Conservation (phyloP, 2,888 invertebrate species). For the Hanleya hanleyi region DNA sequence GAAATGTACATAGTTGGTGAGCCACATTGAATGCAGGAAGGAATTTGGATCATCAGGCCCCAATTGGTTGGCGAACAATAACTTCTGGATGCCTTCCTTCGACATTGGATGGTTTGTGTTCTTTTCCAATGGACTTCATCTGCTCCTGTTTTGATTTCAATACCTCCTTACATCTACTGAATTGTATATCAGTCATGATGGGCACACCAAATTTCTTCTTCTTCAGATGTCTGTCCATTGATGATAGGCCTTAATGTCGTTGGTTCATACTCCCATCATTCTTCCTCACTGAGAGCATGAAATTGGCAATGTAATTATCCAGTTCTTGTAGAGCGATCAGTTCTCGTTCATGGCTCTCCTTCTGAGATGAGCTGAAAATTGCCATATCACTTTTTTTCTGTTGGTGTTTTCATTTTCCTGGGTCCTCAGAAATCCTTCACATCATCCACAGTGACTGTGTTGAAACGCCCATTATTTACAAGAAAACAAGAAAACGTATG, state of each 20-base stretch:
- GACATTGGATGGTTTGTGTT: constrained; percentile 10
- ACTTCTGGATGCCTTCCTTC: not conserved
- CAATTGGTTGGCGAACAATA: not conserved
- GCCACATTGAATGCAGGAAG: not conserved
- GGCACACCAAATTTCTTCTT: not conserved
- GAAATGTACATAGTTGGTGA: constrained; percentile 4
- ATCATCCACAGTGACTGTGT: not conserved
- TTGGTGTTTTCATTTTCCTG: not conserved
- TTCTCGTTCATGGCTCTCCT: not conserved
- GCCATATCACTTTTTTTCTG: not conserved
- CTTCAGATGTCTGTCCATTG: not conserved
- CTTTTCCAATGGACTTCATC: constrained; percentile 4
- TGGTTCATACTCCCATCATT: not conserved
- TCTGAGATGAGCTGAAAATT: not conserved
- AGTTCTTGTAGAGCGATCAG: not conserved
- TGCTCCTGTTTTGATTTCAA: not conserved
- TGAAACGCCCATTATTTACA: too few species aligned
- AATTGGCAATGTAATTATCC: not conserved
- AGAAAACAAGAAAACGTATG: too few species aligned
- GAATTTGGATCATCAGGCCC: not conserved
- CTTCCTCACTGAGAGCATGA: not conserved
- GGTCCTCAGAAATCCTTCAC: not conserved
- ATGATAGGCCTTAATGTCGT: too few species aligned
- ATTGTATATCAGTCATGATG: not conserved
- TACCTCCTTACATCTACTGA: not conserved